phyloP scores from a whole-genome alignment of 2,888 invertebrate species.

The Netelia virgata region DNA sequence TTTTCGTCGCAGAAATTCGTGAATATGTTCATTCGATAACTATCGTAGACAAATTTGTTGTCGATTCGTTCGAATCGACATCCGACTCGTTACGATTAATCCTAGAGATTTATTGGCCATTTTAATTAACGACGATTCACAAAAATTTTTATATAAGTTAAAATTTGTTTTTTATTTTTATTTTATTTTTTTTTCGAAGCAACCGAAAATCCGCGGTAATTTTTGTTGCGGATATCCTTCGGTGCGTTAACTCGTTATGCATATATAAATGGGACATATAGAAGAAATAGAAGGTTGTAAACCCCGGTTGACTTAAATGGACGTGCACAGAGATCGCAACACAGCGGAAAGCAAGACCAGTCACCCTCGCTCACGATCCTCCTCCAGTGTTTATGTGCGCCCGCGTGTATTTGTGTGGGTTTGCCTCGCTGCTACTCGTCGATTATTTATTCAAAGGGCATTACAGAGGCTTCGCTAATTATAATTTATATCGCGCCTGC shows the following conservation, averaged over 20 bases:
- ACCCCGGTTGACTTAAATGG: slow-evolving; percentile 67
- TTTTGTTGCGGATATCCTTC: too few relatives aligned
- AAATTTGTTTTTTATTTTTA: not conserved
- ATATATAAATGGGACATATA: not conserved
- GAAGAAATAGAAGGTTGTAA: slow-evolving; percentile 45
- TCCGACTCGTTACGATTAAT: not conserved
- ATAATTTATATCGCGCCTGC: slow-evolving; percentile 81
- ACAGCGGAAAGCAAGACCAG: slow-evolving; percentile 21
- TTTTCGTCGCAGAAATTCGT: too few relatives aligned
- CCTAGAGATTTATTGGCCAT: not conserved
- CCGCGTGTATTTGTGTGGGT: slow-evolving; percentile 34
- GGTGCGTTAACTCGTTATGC: too few relatives aligned
- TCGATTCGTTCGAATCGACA: too few relatives aligned
- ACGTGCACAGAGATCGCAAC: slow-evolving; percentile 48
- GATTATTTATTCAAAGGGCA: slow-evolving; percentile 83
- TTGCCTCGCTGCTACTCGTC: slow-evolving; percentile 77
- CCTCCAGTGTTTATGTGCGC: slow-evolving; percentile 32
- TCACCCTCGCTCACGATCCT: slow-evolving; percentile 43
- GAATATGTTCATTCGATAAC: too few relatives aligned
- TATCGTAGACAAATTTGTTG: not conserved
- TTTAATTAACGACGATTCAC: too few relatives aligned
- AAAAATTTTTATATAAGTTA: too few relatives aligned
- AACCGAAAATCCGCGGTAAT: too few relatives aligned
- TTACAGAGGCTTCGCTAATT: slow-evolving; percentile 82
- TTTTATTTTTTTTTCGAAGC: not conserved